Base-by-base conservation (phyloP, 2,888 invertebrate species). In the Thymelicus sylvestris region DNA sequence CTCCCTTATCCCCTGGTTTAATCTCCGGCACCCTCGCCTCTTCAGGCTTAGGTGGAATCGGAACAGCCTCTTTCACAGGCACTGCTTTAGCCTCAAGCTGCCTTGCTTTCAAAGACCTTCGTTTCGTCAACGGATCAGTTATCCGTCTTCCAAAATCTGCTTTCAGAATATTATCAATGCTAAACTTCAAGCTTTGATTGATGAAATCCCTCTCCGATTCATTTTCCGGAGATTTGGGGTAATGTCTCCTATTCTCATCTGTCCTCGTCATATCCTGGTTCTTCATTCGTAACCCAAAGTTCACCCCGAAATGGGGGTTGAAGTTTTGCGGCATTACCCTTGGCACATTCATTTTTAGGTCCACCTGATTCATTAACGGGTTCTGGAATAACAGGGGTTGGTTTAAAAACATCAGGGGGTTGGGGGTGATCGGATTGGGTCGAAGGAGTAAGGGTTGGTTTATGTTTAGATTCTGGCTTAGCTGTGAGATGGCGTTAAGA, bases 141-240 rank as follows among this genome's bases (percentile, higher is more conserved):
- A 96, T 96, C 61, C 96, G 84, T 44, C 96, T 93, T 0, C 98
- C 97, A 77, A 98, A 98, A 84, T 98, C 97, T 0, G 97, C 97
- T 81, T 97, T 96, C 38, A 98, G 88, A 74, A 98, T 98, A 87
- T 98, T 97, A 80, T 97, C 97, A 84, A 98, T 97, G 81, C 97
- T 97, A 91, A 97, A 98, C 78, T 97, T 96, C 44, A 98, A 86
- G 95, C 92, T 92, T 74, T 95, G 95, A 74, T 95, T 94, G 0
- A 93, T 91, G 10, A 87, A 89, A 71, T 93, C 91, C 13, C 90
- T 86, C 4, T 83, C 87, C 0, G 90, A 88, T 13, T 91, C 91
- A 50, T 91, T 85, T 0, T 90, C 90, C 0, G 90, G 89, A 0
- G 92, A 90, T 74, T 91, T 92, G 0, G 90, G 90, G 63, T 80